Evolutionary conservation across 1,140 invertebrate genomes (phyloP).

Genomic region (Micrasema minimum): DNA sequence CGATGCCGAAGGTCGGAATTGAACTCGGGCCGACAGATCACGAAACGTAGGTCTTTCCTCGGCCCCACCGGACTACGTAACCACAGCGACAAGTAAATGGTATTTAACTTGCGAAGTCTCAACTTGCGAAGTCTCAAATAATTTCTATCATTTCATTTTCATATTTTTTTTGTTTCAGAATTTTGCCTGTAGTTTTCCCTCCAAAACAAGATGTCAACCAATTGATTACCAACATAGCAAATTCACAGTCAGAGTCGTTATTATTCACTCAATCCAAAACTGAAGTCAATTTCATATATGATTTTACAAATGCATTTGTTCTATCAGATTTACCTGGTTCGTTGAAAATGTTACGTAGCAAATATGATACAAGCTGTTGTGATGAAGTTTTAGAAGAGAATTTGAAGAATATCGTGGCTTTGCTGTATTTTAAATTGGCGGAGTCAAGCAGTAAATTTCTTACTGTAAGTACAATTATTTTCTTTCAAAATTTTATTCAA

Average conservation of each 20-base stretch:
- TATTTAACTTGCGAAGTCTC: too few species aligned
- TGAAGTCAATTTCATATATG: slow-evolving; percentile 41
- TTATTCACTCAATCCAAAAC: slow-evolving; percentile 17
- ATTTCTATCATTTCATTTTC: too few species aligned
- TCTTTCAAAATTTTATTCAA: too few species aligned
- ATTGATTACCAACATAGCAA: slow-evolving; percentile 31
- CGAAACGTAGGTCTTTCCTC: too few species aligned
- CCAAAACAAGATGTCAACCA: slow-evolving; percentile 20
- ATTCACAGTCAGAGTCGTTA: slow-evolving; percentile 8
- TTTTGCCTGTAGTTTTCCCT: slow-evolving; percentile 8
- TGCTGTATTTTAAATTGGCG: slow-evolving; percentile 59
- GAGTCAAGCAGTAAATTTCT: slow-evolving; percentile 71
- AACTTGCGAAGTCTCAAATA: too few species aligned
- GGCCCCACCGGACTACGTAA: too few species aligned
- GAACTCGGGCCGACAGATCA: too few species aligned
- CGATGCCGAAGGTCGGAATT: too few species aligned
- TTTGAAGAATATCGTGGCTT: slow-evolving; percentile 57
- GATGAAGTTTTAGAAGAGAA: slow-evolving; percentile 47
- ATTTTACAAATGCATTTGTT: slow-evolving; percentile 48
- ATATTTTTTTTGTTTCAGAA: slow-evolving; percentile 29
- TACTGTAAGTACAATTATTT: slow-evolving; percentile 67
- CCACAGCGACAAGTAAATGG: too few species aligned
- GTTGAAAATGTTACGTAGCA: slow-evolving; percentile 58
- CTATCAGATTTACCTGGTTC: slow-evolving; percentile 58
- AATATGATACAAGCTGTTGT: slow-evolving; percentile 56